Percentiles rank a stretch among this genome's conserved stretches.
These are phyloP conservation scores for Sebastes elongatus DNA, from an alignment of 2,797 vertebrate genomes.

Conservation along the genomic window DNA sequence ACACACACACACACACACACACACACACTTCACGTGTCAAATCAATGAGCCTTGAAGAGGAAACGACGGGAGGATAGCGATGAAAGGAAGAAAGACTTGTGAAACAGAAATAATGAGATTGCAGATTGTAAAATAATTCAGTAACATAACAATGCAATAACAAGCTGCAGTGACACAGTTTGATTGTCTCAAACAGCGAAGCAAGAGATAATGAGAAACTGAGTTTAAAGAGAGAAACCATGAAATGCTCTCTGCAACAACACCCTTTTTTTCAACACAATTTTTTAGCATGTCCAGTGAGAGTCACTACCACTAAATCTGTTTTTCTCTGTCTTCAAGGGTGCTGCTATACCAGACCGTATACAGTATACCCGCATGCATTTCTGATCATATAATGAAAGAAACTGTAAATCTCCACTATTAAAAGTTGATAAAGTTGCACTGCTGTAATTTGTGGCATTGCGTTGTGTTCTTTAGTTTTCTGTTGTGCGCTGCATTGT, in stretches of 20 bases:
- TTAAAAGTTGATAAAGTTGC: background rate
- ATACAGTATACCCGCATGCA: background rate
- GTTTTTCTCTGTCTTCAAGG: background rate
- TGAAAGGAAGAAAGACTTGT: background rate
- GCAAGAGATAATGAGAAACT: background rate
- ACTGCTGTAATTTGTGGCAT: background rate
- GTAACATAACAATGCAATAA: constrained; percentile 10
- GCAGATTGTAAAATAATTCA: constrained; percentile 28
- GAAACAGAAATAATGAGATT: constrained; percentile 27
- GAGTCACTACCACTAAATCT: background rate
- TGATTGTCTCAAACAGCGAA: constrained; percentile 1
- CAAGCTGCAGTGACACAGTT: constrained; percentile 4
- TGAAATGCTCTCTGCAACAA: background rate
- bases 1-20: background rate
- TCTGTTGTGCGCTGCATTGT: background rate
- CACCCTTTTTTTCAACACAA: too few relatives aligned
- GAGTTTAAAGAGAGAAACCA: background rate
- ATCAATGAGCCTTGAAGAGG: background rate
- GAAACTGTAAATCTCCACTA: background rate
- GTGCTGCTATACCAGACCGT: background rate
- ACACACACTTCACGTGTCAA: background rate
- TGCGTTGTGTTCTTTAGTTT: background rate
- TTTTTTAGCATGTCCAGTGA: background rate
- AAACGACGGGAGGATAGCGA: background rate
- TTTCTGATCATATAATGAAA: constrained; percentile 7